phyloP scores from a whole-genome alignment of 2,888 invertebrate species.

The Pteria penguin region DNA sequence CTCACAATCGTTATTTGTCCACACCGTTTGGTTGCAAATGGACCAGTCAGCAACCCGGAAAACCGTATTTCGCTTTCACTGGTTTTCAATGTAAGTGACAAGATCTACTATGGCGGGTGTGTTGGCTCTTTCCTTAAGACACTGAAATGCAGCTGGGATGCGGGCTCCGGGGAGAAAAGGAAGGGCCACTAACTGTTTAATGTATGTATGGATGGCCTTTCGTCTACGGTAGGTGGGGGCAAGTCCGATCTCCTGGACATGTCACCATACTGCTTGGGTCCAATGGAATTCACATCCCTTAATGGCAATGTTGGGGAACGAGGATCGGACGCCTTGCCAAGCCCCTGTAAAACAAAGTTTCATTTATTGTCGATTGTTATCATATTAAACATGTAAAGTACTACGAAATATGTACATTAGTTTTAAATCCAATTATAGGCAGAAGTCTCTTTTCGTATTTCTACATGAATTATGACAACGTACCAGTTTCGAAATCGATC shows the following conservation, averaged over 20 bases:
- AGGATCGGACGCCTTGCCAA: conserved; percentile 10
- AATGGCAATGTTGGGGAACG: neutral
- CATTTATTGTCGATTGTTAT: too few relatives aligned
- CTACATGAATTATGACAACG: too few relatives aligned
- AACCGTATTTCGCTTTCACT: neutral
- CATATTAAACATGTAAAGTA: too few relatives aligned
- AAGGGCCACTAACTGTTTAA: conserved; percentile 1
- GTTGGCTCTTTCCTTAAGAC: neutral
- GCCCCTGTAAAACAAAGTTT: conserved; percentile 3
- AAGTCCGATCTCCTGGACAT: conserved; percentile 2
- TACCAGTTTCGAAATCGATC: too few relatives aligned
- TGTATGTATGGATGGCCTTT: neutral
- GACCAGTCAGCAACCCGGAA: neutral
- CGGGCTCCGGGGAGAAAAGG: conserved; percentile 6
- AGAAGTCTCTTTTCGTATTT: too few relatives aligned
- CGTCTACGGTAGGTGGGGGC: neutral
- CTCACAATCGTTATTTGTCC: neutral
- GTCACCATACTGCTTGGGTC: conserved; percentile 7
- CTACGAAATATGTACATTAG: too few relatives aligned
- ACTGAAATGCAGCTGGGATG: neutral
- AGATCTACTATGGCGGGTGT: neutral
- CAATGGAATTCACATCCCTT: conserved; percentile 14
- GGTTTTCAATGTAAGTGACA: neutral
- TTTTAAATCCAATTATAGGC: too few relatives aligned
- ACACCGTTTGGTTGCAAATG: neutral